A percentile compares a stretch with the other conserved stretches of the same genome.
Conservation (phyloP, 2,797 vertebrate genomes). For the Onychomys leucogaster region DNA sequence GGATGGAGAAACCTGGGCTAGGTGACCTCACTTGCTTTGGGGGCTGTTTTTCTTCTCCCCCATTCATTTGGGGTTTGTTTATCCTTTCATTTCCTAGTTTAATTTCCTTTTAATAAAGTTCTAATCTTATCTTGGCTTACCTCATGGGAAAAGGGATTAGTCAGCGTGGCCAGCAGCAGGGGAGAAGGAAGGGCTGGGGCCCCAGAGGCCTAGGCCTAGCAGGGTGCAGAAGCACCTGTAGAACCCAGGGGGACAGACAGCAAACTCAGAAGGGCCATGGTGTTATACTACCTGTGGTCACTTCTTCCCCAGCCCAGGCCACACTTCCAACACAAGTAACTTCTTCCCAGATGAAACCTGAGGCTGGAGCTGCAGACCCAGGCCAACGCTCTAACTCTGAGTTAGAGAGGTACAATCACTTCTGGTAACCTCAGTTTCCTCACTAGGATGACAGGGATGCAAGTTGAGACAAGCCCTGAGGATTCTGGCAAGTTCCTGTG, state of each 20-base stretch:
- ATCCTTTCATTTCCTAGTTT: slow-evolving; percentile 76
- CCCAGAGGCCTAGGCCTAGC: not conserved
- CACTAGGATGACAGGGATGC: not conserved
- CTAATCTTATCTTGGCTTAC: slow-evolving; percentile 75
- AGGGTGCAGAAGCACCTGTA: not conserved
- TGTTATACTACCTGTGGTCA: not conserved
- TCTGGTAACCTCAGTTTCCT: not conserved
- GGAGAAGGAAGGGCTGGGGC: not conserved
- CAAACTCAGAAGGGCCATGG: not conserved
- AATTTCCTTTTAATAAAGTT: slow-evolving; percentile 81
- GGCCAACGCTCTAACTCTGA: not conserved
- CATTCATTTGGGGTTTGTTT: slow-evolving; percentile 55
- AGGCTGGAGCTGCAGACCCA: not conserved
- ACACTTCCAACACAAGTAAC: not conserved
- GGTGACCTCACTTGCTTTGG: not conserved
- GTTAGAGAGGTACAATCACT: not conserved
- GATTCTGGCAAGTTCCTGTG: not conserved
- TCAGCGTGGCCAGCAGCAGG: not conserved
- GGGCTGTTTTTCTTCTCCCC: not conserved
- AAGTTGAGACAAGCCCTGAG: not conserved
- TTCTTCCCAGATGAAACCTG: not conserved
- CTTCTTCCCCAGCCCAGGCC: not conserved
- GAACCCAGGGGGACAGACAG: not conserved
- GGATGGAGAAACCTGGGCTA: not conserved
- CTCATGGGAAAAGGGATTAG: slow-evolving; percentile 64